These are phyloP conservation scores for Luperina nickerlii DNA, from an alignment of 2,888 invertebrate species.

Conservation along the genomic window DNA sequence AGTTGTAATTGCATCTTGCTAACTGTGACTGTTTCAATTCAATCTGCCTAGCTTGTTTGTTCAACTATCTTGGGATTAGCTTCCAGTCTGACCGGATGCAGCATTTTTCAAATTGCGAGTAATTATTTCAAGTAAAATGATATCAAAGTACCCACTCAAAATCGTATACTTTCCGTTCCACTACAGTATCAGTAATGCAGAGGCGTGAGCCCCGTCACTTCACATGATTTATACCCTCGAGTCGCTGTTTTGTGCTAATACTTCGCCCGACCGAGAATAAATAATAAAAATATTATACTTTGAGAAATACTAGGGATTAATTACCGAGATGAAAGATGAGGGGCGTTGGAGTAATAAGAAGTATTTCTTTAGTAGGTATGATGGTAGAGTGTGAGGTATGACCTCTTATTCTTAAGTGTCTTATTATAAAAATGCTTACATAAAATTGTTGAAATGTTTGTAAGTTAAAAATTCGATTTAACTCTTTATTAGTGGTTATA, in stretches of 20 bases:
- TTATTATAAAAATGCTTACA: too few relatives aligned
- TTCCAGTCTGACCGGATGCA: not conserved
- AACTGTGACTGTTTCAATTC: not conserved
- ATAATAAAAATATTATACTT: conserved; percentile 48
- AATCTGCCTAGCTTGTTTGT: not conserved
- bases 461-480: too few relatives aligned
- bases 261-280: conserved; percentile 48
- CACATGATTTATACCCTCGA: conserved; percentile 65
- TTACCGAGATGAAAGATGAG: conserved; percentile 41
- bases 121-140: not conserved
- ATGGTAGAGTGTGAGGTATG: too few relatives aligned
- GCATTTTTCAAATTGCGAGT: not conserved
- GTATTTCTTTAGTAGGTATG: not conserved
- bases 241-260: conserved; percentile 66
- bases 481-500: too few relatives aligned
- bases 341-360: conserved; percentile 1
- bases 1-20: not conserved
- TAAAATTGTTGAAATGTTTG: too few relatives aligned
- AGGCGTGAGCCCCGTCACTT: conserved; percentile 68
- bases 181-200: conserved; percentile 50
- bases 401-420: too few relatives aligned
- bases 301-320: conserved; percentile 53
- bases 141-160: not conserved
- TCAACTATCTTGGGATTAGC: not conserved
- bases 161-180: conserved; percentile 22